These are phyloP conservation scores for Cavia porcellus DNA, from an alignment of 2,113 vertebrate species.

Conservation along the genomic window DNA sequence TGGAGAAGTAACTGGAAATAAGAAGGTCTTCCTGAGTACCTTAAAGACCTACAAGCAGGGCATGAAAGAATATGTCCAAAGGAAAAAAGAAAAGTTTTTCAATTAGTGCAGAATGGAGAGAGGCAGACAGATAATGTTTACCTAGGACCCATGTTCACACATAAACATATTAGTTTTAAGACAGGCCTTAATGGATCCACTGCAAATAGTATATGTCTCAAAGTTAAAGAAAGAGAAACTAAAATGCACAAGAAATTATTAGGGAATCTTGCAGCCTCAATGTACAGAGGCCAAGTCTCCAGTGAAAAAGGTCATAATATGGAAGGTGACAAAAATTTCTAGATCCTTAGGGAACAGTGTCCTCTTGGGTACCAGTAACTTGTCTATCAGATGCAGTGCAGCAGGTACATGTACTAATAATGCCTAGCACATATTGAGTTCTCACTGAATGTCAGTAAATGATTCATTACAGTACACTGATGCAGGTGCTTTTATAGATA, in stretches of 20 bases:
- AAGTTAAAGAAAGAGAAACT: not conserved
- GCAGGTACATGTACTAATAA: no score
- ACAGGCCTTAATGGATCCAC: not conserved
- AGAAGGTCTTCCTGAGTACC: not conserved
- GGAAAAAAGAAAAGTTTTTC: not conserved
- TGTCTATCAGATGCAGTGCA: not conserved
- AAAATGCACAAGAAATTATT: not conserved
- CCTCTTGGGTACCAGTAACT: not conserved
- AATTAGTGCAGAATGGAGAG: not conserved
- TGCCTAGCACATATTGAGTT: not conserved
- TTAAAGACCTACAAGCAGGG: not conserved
- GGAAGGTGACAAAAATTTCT: not conserved
- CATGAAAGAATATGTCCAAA: not conserved
- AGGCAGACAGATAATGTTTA: not conserved
- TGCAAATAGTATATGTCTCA: not conserved
- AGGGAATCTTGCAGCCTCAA: not conserved
- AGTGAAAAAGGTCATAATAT: constrained; percentile 8
- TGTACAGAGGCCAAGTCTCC: not conserved
- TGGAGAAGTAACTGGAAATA: not conserved
- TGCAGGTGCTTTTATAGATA: not conserved
- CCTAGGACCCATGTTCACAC: not conserved
- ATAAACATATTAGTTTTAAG: not conserved
- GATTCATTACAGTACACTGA: not conserved
- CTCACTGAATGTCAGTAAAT: not conserved
- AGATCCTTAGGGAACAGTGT: not conserved